Evolutionary conservation across 2,888 invertebrate genomes (phyloP).

Genomic region (Mesochorus sp.): DNA sequence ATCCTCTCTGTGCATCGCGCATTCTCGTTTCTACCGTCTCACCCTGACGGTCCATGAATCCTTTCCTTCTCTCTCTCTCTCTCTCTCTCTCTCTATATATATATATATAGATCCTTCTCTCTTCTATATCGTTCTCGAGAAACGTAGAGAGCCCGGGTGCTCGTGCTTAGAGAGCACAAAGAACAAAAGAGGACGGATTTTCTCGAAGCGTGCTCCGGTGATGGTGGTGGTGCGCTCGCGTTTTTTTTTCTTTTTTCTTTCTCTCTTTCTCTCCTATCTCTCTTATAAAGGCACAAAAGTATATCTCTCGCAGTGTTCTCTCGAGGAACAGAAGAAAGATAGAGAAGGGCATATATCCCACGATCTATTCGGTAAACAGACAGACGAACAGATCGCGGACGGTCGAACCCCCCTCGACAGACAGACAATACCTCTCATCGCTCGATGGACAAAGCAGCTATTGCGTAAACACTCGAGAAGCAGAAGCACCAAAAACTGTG

Average conservation of each 20-base stretch:
- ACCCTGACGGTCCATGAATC: conserved; percentile 58
- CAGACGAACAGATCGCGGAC: conserved; percentile 67
- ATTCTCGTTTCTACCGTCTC: conserved; percentile 48
- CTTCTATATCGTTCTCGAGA: too few species aligned
- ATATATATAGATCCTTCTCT: conserved; percentile 51
- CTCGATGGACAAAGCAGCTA: conserved; percentile 81
- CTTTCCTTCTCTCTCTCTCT: conserved; percentile 25
- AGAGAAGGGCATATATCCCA: conserved; percentile 60
- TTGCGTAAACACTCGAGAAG: conserved; percentile 81
- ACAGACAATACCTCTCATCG: conserved; percentile 81
- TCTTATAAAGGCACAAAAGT: conserved; percentile 78
- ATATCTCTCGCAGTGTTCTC: conserved; percentile 73
- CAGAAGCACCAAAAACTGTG: conserved; percentile 57
- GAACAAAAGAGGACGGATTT: conserved; percentile 75
- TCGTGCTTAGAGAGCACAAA: conserved; percentile 63
- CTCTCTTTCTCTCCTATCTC: conserved; percentile 46
- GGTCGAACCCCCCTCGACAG: conserved; percentile 73
- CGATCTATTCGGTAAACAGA: conserved; percentile 72
- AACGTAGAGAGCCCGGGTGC: conserved; percentile 65
- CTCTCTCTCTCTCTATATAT: conserved; percentile 33
- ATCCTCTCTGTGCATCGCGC: conserved; percentile 50
- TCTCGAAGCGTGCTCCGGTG: conserved; percentile 69
- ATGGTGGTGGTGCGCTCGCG: conserved; percentile 37
- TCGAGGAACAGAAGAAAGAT: conserved; percentile 63
- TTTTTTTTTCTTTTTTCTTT: conserved; percentile 18